Evolutionary conservation across 2,113 vertebrate species (phyloP), one percentile per base, ranked within the genome.

Genomic region (Nicator chloris): DNA sequence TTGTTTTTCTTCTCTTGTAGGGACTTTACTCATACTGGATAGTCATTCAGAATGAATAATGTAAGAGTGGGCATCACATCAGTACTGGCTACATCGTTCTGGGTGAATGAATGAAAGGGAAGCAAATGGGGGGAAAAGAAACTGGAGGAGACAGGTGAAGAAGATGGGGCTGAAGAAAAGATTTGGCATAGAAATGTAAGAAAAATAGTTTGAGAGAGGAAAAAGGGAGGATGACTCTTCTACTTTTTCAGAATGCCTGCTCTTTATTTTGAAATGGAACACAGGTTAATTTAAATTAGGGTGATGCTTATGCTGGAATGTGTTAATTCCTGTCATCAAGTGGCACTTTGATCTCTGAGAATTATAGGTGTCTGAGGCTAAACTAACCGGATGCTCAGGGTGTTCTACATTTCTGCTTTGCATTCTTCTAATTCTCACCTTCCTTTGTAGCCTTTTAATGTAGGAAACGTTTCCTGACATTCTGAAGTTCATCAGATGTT

Each of bases 341-440:
- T 75, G 80, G 47, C 72, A 53, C 86, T 96, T 91, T 93, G 94
- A 93, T 95, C 91, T 89, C 65, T 64, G 40, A 45, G 57, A 87
- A 95, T 95, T 92, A 79, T 17, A 71, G 86, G 86, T 95, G 76
- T 35, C 56, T 90, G 86, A 63, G 91, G 82, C 79, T 88, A 57
- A 92, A 66, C 90, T 44, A 93, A 93, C 95, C 4, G 6, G 94
- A 86, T 94, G 57, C 56, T 93, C 89, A 78, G 86, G 88, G 76
- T 86, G 20, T 86, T 95, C 72, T 66, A 69, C 92, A 90, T 92
- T 96, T 95, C 80, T 93, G 51, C 44, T 75, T 93, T 86, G 69
- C 83, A 40, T 92, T 88, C 88, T 47, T 95, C 60, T 66, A 82
- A 88, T 92, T 93, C 83, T 93, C 64, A 73, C 59, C 85, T 93